phyloP scores from a whole-genome alignment of 2,113 vertebrate species.

The Phainopepla nitens region DNA sequence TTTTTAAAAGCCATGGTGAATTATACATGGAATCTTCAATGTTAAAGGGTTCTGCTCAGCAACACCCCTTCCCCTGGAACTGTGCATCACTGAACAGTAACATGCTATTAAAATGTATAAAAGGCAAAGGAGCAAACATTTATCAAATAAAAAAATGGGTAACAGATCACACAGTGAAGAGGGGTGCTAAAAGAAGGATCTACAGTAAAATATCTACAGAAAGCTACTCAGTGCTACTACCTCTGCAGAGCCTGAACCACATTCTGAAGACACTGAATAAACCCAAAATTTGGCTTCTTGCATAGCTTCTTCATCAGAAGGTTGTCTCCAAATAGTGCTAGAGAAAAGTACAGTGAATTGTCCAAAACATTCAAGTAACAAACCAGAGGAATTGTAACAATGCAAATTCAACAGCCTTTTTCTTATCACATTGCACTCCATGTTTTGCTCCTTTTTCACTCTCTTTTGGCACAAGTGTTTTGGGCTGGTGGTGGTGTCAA shows the following conservation, averaged over 20 bases:
- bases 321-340: not conserved
- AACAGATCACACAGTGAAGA: not conserved
- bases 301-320: not conserved
- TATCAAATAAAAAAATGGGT: not conserved
- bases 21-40: not conserved
- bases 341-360: not conserved
- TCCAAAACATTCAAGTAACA: not conserved
- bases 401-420: not conserved
- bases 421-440: not conserved
- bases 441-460: not conserved
- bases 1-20: not conserved
- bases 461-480: not conserved
- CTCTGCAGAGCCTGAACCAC: not conserved
- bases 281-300: not conserved
- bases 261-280: not conserved
- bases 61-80: not conserved
- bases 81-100: not conserved
- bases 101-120: not conserved
- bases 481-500: not conserved
- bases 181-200: not conserved
- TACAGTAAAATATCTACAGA: not conserved
- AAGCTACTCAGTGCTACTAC: not conserved
- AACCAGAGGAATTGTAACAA: not conserved
- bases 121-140: not conserved
- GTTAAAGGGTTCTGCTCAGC: not conserved